Evolutionary conservation across 2,888 invertebrate species (phyloP), one percentile per base, ranked within the genome.

Genomic region (Zeuzera pyrina): DNA sequence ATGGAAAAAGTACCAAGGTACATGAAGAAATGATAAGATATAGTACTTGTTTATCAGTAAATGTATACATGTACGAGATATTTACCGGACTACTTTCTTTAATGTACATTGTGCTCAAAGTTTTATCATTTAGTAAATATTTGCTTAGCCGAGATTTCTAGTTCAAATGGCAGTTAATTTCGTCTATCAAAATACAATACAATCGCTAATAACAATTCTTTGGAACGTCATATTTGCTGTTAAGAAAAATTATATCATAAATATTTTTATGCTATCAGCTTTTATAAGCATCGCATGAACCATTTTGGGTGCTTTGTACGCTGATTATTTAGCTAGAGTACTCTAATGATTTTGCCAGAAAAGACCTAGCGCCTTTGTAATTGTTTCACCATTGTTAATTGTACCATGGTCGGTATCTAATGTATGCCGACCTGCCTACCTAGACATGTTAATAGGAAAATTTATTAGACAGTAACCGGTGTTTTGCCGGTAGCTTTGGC

Each of bases 331-430:
- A 74, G 69, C 64, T 39, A 50, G 42, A 40, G 42, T 53, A 39
- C 49, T 68, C 65, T 76, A 78, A 77, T 69, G 47, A 54, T 36
- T 40, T 37, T 44, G 43, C 42, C 49, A 47, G 53, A 53, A 62
- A 55, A n/a, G n/a, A n/a, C n/a, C 56, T 64, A 50, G 51, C 57
- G 52, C 59, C 48, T 48, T 50, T 50, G 54, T 76, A 73, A 79
- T 77, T 78, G 70, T 59, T 73, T 58, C 42, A 53, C 47, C 56
- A 59, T 57, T 57, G 74, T 63, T 78, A 76, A 77, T 78, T 77
- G 57, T 45, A 19, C 43, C 47, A 48, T 52, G 43, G 46, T 42
- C 38, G 44, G 55, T 47, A 43, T 55, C 53, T 60, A 59, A 25
- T 13, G 30, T 22, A 28, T 29, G 26, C 29, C 31, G 45, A 35